These are phyloP conservation scores for Nymphalis polychloros DNA, from an alignment of 2,888 invertebrate species.

Conservation along the genomic window DNA sequence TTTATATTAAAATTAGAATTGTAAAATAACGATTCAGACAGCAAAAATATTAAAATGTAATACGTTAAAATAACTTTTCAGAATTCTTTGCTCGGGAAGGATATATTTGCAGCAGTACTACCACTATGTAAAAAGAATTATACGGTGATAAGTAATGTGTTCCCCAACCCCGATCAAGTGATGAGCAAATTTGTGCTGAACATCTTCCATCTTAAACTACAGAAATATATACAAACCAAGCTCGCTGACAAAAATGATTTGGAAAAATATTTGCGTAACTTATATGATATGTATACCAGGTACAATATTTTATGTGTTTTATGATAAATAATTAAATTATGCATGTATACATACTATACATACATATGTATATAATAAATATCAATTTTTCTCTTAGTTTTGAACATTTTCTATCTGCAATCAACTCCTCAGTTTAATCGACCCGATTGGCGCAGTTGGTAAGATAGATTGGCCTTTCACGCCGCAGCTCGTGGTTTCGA, in stretches of 20 bases:
- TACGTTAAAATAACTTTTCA: slow-evolving; percentile 60
- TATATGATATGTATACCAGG: slow-evolving; percentile 95
- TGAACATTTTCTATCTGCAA: too few species aligned
- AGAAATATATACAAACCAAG: slow-evolving; percentile 91
- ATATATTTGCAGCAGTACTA: slow-evolving; percentile 94
- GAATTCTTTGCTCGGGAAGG: slow-evolving; percentile 92
- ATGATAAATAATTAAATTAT: background rate
- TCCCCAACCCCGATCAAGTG: slow-evolving; percentile 97
- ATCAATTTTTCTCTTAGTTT: too few species aligned
- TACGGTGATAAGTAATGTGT: slow-evolving; percentile 92
- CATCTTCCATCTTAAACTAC: slow-evolving; percentile 94
- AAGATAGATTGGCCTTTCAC: too few species aligned
- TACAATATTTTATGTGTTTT: slow-evolving; percentile 53
- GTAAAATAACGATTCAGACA: too few species aligned
- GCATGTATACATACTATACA: too few species aligned
- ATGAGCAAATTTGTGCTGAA: slow-evolving; percentile 99
- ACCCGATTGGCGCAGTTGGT: too few species aligned
- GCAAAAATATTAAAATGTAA: background rate
- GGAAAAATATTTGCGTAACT: slow-evolving; percentile 92
- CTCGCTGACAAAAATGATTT: slow-evolving; percentile 90
- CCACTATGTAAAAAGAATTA: slow-evolving; percentile 94
- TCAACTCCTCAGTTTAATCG: too few species aligned
- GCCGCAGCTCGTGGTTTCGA: too few species aligned
- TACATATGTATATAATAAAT: too few species aligned
- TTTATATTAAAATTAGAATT: too few species aligned